A percentile compares a stretch with the other conserved stretches of the same genome.
phyloP scores from a whole-genome alignment of 1,140 invertebrate genomes.

The Panulirus ornatus region DNA sequence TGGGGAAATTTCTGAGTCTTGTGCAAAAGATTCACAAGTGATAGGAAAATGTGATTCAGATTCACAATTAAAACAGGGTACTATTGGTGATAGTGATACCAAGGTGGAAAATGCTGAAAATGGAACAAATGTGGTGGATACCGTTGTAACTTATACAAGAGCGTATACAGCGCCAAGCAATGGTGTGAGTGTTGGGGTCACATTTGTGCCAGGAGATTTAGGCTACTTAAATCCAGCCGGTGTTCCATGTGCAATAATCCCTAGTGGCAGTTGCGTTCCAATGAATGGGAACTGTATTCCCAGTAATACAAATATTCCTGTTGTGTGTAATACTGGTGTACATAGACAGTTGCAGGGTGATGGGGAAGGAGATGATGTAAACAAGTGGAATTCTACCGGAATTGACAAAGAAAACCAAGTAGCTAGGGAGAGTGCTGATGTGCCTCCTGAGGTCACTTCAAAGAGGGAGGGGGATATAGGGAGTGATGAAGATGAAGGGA shows the following conservation, averaged over 20 bases:
- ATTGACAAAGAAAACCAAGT: slow-evolving; percentile 3
- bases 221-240: slow-evolving; percentile 22
- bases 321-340: slow-evolving; percentile 15
- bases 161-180: slow-evolving; percentile 35
- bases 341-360: slow-evolving; percentile 28
- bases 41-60: slow-evolving; percentile 23
- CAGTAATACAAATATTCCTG: slow-evolving; percentile 39
- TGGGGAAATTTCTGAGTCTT: background rate
- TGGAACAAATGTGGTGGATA: slow-evolving; percentile 12
- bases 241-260: slow-evolving; percentile 66
- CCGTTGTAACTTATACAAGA: slow-evolving; percentile 40
- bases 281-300: slow-evolving; percentile 50
- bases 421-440: slow-evolving; percentile 16
- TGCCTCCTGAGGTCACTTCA: slow-evolving; percentile 39
- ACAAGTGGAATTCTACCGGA: slow-evolving; percentile 7
- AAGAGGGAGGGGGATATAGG: slow-evolving; percentile 29
- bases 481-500: slow-evolving; percentile 78
- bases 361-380: slow-evolving; percentile 14
- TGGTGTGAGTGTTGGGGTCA: slow-evolving; percentile 49
- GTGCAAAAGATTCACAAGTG: slow-evolving; percentile 25
- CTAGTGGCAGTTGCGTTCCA: slow-evolving; percentile 44
- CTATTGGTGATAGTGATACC: slow-evolving; percentile 3
- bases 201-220: slow-evolving; percentile 44
- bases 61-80: slow-evolving; percentile 41
- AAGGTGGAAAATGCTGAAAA: background rate